Evolutionary conservation across 2,113 vertebrate genomes (phyloP).

Genomic region (Columba livia): DNA sequence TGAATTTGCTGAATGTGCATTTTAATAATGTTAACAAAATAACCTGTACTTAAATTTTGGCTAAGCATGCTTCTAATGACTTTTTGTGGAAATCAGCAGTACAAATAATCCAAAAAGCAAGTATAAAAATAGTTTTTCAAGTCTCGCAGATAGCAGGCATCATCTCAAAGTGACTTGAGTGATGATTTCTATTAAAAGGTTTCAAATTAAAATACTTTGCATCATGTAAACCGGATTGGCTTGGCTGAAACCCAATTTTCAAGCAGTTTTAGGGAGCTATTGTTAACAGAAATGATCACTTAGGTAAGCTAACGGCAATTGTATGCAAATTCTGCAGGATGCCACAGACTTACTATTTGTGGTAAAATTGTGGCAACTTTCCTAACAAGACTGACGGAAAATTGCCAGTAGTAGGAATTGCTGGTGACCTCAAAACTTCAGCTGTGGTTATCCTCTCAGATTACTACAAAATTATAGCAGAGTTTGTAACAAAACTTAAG

Average conservation of each 20-base stretch:
- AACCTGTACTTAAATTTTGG: conserved; percentile 40
- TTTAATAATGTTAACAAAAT: conserved; percentile 60
- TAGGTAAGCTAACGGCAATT: conserved; percentile 57
- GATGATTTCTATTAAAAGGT: conserved; percentile 40
- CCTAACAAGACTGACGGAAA: conserved; percentile 66
- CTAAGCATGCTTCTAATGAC: not conserved
- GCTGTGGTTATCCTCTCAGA: conserved; percentile 70
- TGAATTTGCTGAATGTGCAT: conserved; percentile 28
- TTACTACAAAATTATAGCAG: conserved; percentile 68
- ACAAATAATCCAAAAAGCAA: conserved; percentile 40
- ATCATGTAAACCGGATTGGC: conserved; percentile 42
- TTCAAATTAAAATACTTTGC: conserved; percentile 57
- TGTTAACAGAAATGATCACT: conserved; percentile 64
- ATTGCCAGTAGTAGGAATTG: conserved; percentile 72
- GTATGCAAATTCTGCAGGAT: conserved; percentile 72
- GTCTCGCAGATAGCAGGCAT: not conserved
- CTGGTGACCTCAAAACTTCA: conserved; percentile 72
- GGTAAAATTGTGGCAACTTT: conserved; percentile 70
- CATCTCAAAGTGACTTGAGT: conserved; percentile 45
- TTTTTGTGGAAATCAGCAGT: not conserved
- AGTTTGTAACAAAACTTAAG: conserved; percentile 62
- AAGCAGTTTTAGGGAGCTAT: conserved; percentile 40
- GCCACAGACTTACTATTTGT: conserved; percentile 70
- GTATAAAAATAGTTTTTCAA: conserved; percentile 19
- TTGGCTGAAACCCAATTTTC: conserved; percentile 21